Percentiles rank a stretch among this genome's conserved stretches.
These are phyloP conservation scores for Hydropotes inermis DNA, from an alignment of 2,113 vertebrate genomes.

Conservation along the genomic window DNA sequence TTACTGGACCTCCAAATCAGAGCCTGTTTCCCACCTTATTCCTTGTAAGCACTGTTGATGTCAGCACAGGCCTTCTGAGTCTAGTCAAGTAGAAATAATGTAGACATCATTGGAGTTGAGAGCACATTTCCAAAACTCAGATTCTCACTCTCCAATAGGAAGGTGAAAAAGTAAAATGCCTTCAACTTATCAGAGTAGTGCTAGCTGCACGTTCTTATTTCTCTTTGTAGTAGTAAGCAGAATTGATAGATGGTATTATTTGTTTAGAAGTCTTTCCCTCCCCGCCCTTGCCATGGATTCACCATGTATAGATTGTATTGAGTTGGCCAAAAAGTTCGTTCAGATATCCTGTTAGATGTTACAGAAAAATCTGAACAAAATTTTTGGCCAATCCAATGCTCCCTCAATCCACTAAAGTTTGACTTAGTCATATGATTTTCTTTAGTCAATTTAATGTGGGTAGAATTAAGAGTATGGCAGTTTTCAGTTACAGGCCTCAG, in stretches of 20 bases:
- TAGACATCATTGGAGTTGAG: neutral
- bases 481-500: neutral
- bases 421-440: neutral
- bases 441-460: neutral
- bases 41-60: neutral
- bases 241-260: conserved; percentile 1
- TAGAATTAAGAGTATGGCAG: conserved; percentile 20
- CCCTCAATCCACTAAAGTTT: neutral
- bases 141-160: conserved; percentile 3
- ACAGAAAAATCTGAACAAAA: neutral
- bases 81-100: conserved; percentile 12
- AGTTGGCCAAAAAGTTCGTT: neutral
- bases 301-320: neutral
- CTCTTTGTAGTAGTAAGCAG: neutral
- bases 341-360: neutral
- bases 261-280: neutral
- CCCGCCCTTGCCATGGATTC: neutral
- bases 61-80: neutral
- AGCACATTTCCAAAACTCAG: neutral
- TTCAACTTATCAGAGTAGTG: neutral
- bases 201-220: neutral
- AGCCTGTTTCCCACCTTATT: neutral
- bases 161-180: conserved; percentile 12
- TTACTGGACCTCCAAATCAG: neutral
- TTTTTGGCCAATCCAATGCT: neutral